These are phyloP conservation scores for Pocota personata DNA, from an alignment of 2,888 invertebrate genomes.

Conservation along the genomic window DNA sequence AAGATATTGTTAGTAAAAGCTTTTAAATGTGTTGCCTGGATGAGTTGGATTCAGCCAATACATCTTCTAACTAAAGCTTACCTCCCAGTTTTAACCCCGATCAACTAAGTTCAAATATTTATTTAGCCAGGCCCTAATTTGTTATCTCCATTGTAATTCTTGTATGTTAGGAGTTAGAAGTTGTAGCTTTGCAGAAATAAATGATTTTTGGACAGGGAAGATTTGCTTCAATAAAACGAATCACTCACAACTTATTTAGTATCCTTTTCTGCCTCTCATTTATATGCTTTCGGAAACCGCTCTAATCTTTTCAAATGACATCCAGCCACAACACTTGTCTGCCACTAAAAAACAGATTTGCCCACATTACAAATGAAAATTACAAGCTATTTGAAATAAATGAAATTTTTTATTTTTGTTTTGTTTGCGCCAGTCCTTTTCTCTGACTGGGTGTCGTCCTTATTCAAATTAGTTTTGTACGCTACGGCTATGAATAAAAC, in stretches of 20 bases:
- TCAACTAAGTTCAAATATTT: too few relatives aligned
- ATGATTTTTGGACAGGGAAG: too few relatives aligned
- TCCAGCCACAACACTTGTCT: background rate
- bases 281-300: background rate
- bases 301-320: background rate
- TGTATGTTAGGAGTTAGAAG: too few relatives aligned
- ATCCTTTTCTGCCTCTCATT: too few relatives aligned
- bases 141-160: too few relatives aligned
- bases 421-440: constrained; percentile 5
- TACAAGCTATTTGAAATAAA: constrained; percentile 67
- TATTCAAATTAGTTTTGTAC: constrained; percentile 67
- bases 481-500: constrained; percentile 55
- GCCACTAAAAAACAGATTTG: constrained; percentile 41
- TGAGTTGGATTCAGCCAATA: too few relatives aligned
- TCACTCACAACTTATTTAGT: background rate
- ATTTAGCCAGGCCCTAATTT: too few relatives aligned
- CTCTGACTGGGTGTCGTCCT: constrained; percentile 1
- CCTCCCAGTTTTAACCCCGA: too few relatives aligned
- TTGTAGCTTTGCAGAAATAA: too few relatives aligned
- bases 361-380: constrained; percentile 54
- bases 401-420: constrained; percentile 61
- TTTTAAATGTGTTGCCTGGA: too few relatives aligned
- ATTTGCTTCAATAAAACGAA: background rate
- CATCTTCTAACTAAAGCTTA: too few relatives aligned
- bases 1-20: too few relatives aligned